Conservation (phyloP, 2,888 invertebrate genomes). For the Troides helena region DNA sequence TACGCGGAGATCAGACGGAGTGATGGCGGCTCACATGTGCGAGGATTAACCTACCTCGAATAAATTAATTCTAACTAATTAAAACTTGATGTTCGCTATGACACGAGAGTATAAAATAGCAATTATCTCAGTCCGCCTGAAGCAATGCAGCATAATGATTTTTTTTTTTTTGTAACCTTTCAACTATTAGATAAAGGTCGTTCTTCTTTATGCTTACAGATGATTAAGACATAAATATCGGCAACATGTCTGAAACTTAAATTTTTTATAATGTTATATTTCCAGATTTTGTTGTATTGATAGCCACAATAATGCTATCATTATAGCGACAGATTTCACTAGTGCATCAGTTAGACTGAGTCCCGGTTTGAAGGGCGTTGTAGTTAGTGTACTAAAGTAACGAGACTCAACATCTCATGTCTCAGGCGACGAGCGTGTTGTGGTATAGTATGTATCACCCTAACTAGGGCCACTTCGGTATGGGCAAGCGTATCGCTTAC, state of each 20-base stretch:
- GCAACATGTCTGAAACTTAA: background rate
- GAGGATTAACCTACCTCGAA: conserved; percentile 66
- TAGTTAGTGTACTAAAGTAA: no score
- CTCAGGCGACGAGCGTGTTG: no score
- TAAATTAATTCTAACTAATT: conserved; percentile 77
- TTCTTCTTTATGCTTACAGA: background rate
- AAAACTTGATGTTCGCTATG: conserved; percentile 49
- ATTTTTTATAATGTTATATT: background rate
- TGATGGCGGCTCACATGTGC: conserved; percentile 61
- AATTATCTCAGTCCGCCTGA: conserved; percentile 21
- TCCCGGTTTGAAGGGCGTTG: no score
- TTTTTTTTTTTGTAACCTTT: conserved; percentile 1
- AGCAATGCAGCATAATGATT: conserved; percentile 1
- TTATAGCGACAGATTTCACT: no score
- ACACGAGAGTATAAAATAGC: conserved; percentile 26
- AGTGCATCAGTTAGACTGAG: no score
- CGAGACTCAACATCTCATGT: no score
- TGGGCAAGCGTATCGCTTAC: no score
- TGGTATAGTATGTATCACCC: no score
- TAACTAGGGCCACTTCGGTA: no score
- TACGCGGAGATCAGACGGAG: conserved; percentile 68
- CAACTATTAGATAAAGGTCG: conserved; percentile 1
- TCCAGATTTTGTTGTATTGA: background rate
- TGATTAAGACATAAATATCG: background rate
- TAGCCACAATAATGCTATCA: background rate